phyloP scores from a whole-genome alignment of 2,113 vertebrate genomes.

The Phasianus colchicus region DNA sequence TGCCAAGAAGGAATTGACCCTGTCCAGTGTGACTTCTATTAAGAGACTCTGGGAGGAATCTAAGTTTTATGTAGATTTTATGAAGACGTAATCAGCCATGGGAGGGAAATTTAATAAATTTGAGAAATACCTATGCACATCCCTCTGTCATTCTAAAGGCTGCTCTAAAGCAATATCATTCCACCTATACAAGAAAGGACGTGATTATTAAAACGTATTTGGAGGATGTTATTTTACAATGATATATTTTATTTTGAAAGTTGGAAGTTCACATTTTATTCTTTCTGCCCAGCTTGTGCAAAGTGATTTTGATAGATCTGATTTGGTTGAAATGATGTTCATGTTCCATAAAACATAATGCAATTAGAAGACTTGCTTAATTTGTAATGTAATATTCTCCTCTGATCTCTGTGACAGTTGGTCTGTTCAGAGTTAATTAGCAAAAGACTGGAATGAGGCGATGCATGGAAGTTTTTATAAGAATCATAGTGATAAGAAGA shows the following conservation, averaged over 20 bases:
- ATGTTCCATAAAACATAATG: conserved; percentile 30
- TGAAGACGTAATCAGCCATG: background rate
- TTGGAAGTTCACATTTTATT: background rate
- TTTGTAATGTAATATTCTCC: conserved; percentile 67
- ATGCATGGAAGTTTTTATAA: conserved; percentile 52
- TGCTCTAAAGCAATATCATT: background rate
- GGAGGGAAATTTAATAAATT: background rate
- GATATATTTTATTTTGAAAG: background rate
- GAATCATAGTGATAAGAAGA: background rate
- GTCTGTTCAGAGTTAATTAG: conserved; percentile 64
- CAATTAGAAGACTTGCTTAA: conserved; percentile 30
- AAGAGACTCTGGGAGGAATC: background rate
- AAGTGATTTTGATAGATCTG: conserved; percentile 17
- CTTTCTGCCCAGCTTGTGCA: background rate
- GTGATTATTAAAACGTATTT: background rate
- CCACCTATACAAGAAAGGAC: background rate
- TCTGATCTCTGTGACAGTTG: conserved; percentile 56
- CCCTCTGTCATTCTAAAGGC: background rate
- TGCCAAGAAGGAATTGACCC: background rate
- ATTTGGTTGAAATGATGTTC: conserved; percentile 16
- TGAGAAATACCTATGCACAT: background rate
- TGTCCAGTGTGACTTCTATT: background rate
- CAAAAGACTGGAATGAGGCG: conserved; percentile 39
- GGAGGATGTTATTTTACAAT: background rate
- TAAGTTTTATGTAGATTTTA: background rate